A percentile compares a stretch with the other conserved stretches of the same genome.
These are phyloP conservation scores for Bruchidius siliquastri DNA, from an alignment of 2,888 invertebrate species.

Conservation along the genomic window DNA sequence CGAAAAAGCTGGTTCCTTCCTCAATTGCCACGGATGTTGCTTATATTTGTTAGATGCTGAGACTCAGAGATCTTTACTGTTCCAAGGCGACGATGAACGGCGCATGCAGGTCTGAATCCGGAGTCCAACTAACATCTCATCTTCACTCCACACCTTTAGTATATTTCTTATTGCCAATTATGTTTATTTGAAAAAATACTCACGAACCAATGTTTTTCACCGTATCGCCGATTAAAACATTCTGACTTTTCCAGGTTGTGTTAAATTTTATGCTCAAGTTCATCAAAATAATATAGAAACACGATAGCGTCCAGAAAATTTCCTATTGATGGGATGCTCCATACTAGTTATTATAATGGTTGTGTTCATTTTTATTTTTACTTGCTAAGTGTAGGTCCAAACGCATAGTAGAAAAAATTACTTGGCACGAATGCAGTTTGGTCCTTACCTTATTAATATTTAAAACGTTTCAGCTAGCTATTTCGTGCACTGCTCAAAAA, in stretches of 20 bases:
- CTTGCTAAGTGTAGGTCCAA: conserved; percentile 21
- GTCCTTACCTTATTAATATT: conserved; percentile 45
- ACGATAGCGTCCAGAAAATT: neutral
- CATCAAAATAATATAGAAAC: neutral
- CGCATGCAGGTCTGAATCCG: too few relatives aligned
- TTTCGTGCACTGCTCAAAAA: conserved; percentile 41
- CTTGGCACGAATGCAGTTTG: conserved; percentile 45
- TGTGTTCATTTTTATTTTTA: conserved; percentile 13
- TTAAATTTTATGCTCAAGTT: neutral
- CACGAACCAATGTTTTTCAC: neutral
- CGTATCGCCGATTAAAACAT: neutral
- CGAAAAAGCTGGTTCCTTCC: too few relatives aligned
- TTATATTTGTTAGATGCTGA: too few relatives aligned
- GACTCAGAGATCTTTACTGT: too few relatives aligned
- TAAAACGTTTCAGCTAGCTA: conserved; percentile 36
- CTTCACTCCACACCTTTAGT: too few relatives aligned
- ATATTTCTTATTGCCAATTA: too few relatives aligned
- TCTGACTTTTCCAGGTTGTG: neutral
- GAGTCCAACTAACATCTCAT: too few relatives aligned
- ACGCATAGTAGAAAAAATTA: conserved; percentile 38
- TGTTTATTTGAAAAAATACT: too few relatives aligned
- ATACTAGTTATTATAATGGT: neutral
- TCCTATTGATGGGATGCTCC: neutral
- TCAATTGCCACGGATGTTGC: too few relatives aligned
- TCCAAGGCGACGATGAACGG: too few relatives aligned